A percentile compares a stretch with the other conserved stretches of the same genome.
These are phyloP conservation scores for Cossypha heuglini DNA, from an alignment of 2,797 vertebrate species.

Conservation along the genomic window DNA sequence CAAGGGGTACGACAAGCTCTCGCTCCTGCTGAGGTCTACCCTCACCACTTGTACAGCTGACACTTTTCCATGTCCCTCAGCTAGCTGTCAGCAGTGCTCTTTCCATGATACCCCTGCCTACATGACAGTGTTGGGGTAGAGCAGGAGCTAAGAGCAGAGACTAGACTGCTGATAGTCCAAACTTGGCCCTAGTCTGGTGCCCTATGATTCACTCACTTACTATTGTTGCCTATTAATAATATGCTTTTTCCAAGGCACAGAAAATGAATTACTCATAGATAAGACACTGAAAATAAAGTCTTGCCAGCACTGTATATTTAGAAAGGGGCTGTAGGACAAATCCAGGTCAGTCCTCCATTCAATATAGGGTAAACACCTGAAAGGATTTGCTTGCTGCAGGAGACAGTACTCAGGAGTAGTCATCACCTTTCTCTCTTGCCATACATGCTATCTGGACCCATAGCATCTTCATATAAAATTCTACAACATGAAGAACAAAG, in stretches of 20 bases:
- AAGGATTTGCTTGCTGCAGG: neutral
- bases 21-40: neutral
- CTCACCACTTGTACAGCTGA: neutral
- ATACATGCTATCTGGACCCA: neutral
- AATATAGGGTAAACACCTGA: neutral
- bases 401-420: neutral
- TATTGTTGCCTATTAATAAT: conserved; percentile 54
- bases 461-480: neutral
- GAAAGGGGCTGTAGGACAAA: conserved; percentile 25
- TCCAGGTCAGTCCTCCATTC: neutral
- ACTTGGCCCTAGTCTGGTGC: conserved; percentile 17
- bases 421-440: neutral
- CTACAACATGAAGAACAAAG: neutral
- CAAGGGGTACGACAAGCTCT: neutral
- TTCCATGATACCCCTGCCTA: neutral
- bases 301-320: conserved; percentile 40
- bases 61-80: neutral
- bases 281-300: conserved; percentile 44
- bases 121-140: neutral
- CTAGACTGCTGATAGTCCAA: conserved; percentile 2
- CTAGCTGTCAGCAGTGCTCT: neutral
- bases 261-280: conserved; percentile 60
- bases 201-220: conserved; percentile 41
- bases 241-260: conserved; percentile 43
- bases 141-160: neutral